Evolutionary conservation across 2,888 invertebrate species (phyloP).

Genomic region (Acanthosoma haemorrhoidale): DNA sequence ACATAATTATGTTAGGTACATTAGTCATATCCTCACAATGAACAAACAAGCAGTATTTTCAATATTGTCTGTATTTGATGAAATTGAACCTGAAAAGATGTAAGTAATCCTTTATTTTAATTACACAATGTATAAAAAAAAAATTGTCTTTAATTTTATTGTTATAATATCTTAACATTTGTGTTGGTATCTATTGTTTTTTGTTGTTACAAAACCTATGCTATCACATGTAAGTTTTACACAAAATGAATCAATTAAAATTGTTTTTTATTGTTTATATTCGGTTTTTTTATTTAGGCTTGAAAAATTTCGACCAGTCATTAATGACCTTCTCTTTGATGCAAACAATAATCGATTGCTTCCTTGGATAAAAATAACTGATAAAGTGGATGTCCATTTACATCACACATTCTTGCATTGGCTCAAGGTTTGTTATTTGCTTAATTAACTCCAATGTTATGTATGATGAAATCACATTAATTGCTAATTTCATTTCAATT

Average conservation of each 20-base stretch:
- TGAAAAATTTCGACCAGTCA: not conserved
- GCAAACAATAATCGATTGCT: not conserved
- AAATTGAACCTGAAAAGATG: not conserved
- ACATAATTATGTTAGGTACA: not conserved
- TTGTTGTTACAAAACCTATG: too few species aligned
- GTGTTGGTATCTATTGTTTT: too few species aligned
- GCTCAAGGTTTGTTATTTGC: not conserved
- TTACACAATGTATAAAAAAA: too few species aligned
- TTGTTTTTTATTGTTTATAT: too few species aligned
- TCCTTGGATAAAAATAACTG: not conserved
- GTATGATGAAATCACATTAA: too few species aligned
- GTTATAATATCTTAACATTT: too few species aligned
- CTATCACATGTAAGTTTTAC: too few species aligned
- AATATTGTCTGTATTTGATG: not conserved
- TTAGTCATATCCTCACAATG: not conserved
- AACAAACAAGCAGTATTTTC: not conserved
- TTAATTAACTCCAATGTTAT: too few species aligned
- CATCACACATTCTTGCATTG: slow-evolving; percentile 4
- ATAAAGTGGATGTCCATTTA: not conserved
- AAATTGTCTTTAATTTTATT: too few species aligned
- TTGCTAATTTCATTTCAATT: too few species aligned
- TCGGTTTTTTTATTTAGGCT: not conserved
- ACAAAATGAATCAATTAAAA: too few species aligned
- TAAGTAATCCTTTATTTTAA: too few species aligned
- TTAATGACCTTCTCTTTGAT: not conserved